These are phyloP conservation scores for Sorex maritimensis DNA, from an alignment of 2,797 vertebrate genomes.

Conservation along the genomic window DNA sequence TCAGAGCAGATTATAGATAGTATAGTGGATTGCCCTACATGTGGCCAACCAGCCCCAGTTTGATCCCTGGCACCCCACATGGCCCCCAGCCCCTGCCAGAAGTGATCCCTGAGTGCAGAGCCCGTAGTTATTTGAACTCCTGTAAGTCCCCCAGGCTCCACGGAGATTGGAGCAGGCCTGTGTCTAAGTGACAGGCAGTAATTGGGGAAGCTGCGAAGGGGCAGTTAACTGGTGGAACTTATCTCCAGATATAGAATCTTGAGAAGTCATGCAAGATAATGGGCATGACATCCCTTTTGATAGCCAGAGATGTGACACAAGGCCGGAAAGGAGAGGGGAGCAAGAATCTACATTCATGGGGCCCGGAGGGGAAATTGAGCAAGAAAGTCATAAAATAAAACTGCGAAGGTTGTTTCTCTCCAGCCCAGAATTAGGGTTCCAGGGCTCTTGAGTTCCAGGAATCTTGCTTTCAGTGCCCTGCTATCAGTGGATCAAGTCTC, in stretches of 20 bases:
- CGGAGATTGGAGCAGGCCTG: neutral
- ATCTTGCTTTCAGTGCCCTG: neutral
- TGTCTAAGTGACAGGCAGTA: neutral
- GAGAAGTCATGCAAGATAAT: neutral
- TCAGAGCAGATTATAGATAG: no score
- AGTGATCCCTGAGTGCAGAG: neutral
- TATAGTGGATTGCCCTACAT: no score
- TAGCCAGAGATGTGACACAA: neutral
- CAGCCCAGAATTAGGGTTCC: neutral
- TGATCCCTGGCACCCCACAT: no score
- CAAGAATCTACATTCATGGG: neutral
- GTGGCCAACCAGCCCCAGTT: no score
- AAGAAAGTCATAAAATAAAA: neutral
- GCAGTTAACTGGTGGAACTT: neutral
- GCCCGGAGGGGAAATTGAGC: slow-evolving; percentile 8
- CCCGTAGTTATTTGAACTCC: neutral
- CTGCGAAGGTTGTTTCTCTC: no score
- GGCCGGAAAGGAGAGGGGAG: neutral
- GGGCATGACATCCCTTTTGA: neutral
- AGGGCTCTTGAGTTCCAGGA: neutral
- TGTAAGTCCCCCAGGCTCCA: neutral
- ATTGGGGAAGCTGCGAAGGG: neutral
- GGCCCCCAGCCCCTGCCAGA: no score
- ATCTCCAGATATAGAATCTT: neutral
- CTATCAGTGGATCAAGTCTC: neutral